These are phyloP conservation scores for Proctacanthus coquilletti DNA, from an alignment of 1,140 invertebrate species.

Conservation along the genomic window DNA sequence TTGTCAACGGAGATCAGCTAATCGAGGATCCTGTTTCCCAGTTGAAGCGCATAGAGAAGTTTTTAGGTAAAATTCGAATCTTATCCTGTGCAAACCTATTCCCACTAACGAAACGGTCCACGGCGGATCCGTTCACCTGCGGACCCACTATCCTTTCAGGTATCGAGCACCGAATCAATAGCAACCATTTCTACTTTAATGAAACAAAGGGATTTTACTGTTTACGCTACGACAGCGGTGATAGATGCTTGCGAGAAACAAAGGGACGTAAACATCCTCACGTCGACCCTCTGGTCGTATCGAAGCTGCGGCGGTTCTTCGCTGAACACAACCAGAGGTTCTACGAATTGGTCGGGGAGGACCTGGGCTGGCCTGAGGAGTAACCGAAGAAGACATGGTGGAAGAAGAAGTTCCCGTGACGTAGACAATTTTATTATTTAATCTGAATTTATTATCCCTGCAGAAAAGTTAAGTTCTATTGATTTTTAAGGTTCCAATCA, in stretches of 20 bases:
- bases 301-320: slow-evolving; percentile 82
- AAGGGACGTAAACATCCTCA: slow-evolving; percentile 87
- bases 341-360: slow-evolving; percentile 82
- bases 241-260: slow-evolving; percentile 82
- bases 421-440: too few relatives aligned
- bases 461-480: too few relatives aligned
- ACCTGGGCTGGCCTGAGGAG: slow-evolving; percentile 49
- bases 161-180: slow-evolving; percentile 46
- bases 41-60: slow-evolving; percentile 72
- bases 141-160: slow-evolving; percentile 12
- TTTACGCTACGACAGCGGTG: slow-evolving; percentile 66
- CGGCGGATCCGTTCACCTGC: too few relatives aligned
- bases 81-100: too few relatives aligned
- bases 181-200: slow-evolving; percentile 93
- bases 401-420: too few relatives aligned
- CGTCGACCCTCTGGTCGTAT: slow-evolving; percentile 68
- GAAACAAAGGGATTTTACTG: slow-evolving; percentile 96
- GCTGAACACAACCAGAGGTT: slow-evolving; percentile 89
- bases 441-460: too few relatives aligned
- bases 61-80: slow-evolving; percentile 61
- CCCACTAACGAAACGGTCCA: too few relatives aligned
- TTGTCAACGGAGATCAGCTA: slow-evolving; percentile 91
- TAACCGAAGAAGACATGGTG: too few relatives aligned
- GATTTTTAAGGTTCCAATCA: too few relatives aligned
- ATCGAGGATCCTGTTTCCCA: slow-evolving; percentile 88